Percentiles rank a stretch among this genome's conserved stretches.
Conservation (phyloP, 1,140 invertebrate species). For the Eueides isabella region DNA sequence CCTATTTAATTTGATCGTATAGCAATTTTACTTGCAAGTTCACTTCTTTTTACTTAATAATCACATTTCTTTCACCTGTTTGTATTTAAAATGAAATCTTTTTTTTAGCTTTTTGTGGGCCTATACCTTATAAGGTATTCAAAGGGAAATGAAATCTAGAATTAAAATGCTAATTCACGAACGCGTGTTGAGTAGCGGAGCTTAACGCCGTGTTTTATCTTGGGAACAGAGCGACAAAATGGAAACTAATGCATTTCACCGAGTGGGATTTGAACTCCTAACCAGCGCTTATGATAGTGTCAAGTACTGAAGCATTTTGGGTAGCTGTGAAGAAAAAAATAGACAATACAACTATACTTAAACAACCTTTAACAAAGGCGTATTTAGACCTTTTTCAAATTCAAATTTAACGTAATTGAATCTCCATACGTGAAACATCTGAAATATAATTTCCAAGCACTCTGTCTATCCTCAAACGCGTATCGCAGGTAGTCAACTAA, state of each 20-base stretch:
- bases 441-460: conserved; percentile 14
- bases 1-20: conserved; percentile 60
- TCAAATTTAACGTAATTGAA: not conserved
- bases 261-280: too few species aligned
- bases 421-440: not conserved
- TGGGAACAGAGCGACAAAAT: too few species aligned
- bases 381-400: not conserved
- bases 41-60: not conserved
- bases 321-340: too few species aligned
- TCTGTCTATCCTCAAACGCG: not conserved
- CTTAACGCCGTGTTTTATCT: too few species aligned
- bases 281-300: too few species aligned
- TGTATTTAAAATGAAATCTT: not conserved
- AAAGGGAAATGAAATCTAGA: not conserved
- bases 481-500: conserved; percentile 41
- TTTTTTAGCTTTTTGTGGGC: not conserved
- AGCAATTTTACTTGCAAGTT: conserved; percentile 41
- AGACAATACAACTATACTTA: too few species aligned
- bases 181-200: too few species aligned
- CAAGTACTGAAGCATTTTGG: too few species aligned
- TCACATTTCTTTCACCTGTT: not conserved
- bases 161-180: too few species aligned
- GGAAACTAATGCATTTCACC: too few species aligned
- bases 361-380: too few species aligned
- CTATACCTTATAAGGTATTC: too few species aligned